These are phyloP conservation scores for Myotis yumanensis DNA, from an alignment of 2,113 vertebrate species.

Conservation along the genomic window DNA sequence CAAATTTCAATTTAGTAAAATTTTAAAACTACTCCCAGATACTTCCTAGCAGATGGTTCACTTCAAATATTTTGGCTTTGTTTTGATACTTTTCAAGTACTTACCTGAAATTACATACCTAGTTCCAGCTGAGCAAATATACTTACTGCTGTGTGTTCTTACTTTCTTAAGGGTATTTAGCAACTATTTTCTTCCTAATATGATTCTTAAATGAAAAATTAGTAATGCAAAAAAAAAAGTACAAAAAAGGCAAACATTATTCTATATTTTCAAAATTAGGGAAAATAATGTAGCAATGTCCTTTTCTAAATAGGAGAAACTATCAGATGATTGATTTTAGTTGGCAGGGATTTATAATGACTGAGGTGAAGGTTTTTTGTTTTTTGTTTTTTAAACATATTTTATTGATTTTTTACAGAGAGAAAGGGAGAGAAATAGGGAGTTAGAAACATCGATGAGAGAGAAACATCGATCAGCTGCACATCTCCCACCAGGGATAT, in stretches of 20 bases:
- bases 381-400: too few species aligned
- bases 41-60: background rate
- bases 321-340: background rate
- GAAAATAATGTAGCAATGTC: background rate
- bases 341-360: background rate
- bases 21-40: background rate
- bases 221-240: background rate
- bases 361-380: background rate
- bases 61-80: background rate
- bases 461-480: too few species aligned
- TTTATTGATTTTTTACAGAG: too few species aligned
- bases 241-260: slow-evolving; percentile 36
- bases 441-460: too few species aligned
- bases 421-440: too few species aligned
- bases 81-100: slow-evolving; percentile 40
- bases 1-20: background rate
- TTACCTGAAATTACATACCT: background rate
- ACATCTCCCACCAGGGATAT: too few species aligned
- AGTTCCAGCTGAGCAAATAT: background rate
- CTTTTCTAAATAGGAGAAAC: background rate
- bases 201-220: slow-evolving; percentile 38
- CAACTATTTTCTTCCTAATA: slow-evolving; percentile 48
- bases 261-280: slow-evolving; percentile 40
- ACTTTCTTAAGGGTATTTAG: background rate
- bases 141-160: background rate